Evolutionary conservation across 1,140 invertebrate genomes (phyloP), one percentile per base, ranked within the genome.

Genomic region (Glomeris maerens): DNA sequence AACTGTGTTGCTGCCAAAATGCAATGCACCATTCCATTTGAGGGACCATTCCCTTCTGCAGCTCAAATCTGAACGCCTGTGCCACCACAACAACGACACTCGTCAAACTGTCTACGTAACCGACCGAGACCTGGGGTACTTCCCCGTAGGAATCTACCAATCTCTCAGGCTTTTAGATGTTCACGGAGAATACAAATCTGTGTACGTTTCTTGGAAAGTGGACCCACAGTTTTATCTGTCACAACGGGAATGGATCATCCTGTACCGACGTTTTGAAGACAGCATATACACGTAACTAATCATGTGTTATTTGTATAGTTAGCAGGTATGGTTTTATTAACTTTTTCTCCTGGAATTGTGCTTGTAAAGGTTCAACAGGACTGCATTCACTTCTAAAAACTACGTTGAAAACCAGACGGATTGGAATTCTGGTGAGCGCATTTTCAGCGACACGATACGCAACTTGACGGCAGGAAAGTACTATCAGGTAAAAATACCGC

Each of bases 121-220:
- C 1, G 54, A 50, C 17, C 3, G 40, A 22, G 49, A 50, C 21
- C 22, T 50, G 5, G 29, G 4, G 20, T 47, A 25, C 27, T 50
- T 50, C 21, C 49, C 46, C 31, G 21, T 36, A 21, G 49, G 49
- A 7, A 7, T 50, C 3, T 50, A 45, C 23, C 49, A 48, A 42
- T 40, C 47, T 14, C n/a, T 48, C 4, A 13, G 40, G 7, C 23
- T 48, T 14, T 14, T 48, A 25, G 47, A 48, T 46, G 47, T 48
- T 45, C 47, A 23, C 7, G 27, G 27, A 7, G 21, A 26, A 29
- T 4, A 3, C 3, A 27, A 44, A 17, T 5, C 40, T 3, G 17
- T 50, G 3, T 45, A 5, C 21, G 27, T 50, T 2, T 7, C n/a
- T 21, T 50, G 49, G 49, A 50, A 45, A 45, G 49, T 50, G n/a